Evolutionary conservation across 2,888 invertebrate genomes (phyloP).

Genomic region (Rhingia rostrata): DNA sequence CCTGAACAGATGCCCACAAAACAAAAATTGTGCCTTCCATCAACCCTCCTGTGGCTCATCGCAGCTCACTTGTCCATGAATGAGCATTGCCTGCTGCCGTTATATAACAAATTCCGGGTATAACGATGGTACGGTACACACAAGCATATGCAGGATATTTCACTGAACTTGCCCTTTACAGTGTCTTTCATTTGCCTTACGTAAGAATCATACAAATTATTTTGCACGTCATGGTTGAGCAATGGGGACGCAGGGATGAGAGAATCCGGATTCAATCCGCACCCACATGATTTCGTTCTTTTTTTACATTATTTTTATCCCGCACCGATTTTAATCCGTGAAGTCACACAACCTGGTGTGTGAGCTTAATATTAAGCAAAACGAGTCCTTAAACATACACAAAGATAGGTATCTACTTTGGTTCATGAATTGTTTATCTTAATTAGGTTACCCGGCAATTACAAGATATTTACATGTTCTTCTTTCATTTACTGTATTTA

Average conservation of each 20-base stretch:
- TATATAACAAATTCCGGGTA: neutral
- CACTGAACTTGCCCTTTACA: conserved; percentile 31
- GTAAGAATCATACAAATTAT: conserved; percentile 51
- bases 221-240: conserved; percentile 24
- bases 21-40: neutral
- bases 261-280: conserved; percentile 33
- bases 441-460: conserved; percentile 75
- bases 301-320: conserved; percentile 9
- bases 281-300: conserved; percentile 34
- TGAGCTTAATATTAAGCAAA: conserved; percentile 7
- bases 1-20: conserved; percentile 37
- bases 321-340: conserved; percentile 22
- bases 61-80: conserved; percentile 40
- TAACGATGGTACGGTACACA: conserved; percentile 16
- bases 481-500: conserved; percentile 43
- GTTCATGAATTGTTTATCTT: conserved; percentile 77
- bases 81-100: conserved; percentile 25
- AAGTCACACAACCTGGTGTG: conserved; percentile 20
- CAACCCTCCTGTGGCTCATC: neutral
- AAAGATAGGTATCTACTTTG: conserved; percentile 12
- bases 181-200: conserved; percentile 48
- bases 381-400: conserved; percentile 4
- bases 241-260: conserved; percentile 16
- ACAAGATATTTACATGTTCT: conserved; percentile 74
- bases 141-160: conserved; percentile 39